Evolutionary conservation across 2,888 invertebrate genomes (phyloP).

Genomic region (Cheiracanthium punctorium): DNA sequence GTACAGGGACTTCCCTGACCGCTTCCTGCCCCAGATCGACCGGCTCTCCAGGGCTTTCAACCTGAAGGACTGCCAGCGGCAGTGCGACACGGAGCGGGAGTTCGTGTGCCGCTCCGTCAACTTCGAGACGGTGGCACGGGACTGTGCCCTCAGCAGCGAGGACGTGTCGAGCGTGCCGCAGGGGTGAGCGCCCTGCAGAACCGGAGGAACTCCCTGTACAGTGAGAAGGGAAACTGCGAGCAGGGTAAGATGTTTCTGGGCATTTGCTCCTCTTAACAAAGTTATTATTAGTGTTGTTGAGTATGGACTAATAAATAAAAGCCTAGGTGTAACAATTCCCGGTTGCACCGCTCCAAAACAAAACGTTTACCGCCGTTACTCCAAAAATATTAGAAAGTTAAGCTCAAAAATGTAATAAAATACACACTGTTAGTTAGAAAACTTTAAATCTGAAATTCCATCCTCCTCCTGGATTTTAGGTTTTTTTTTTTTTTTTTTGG

Average conservation of each 20-base stretch:
- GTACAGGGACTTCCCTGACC: slow-evolving; percentile 76
- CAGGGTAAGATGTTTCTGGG: slow-evolving; percentile 83
- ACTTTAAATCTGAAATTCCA: too few relatives aligned
- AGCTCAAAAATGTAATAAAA: too few relatives aligned
- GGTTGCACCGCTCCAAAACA: too few relatives aligned
- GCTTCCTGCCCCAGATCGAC: slow-evolving; percentile 76
- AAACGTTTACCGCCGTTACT: too few relatives aligned
- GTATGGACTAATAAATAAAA: too few relatives aligned
- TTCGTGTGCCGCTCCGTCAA: slow-evolving; percentile 76
- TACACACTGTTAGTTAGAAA: too few relatives aligned
- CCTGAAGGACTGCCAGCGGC: slow-evolving; percentile 76
- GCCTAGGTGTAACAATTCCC: too few relatives aligned
- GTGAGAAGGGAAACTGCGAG: slow-evolving; percentile 87
- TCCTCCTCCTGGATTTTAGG: too few relatives aligned
- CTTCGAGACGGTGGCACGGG: slow-evolving; percentile 73
- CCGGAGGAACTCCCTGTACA: slow-evolving; percentile 82
- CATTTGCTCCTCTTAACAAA: too few relatives aligned
- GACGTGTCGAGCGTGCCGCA: slow-evolving; percentile 77
- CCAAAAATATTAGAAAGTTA: too few relatives aligned
- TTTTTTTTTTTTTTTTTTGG: too few relatives aligned
- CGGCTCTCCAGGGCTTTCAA: slow-evolving; percentile 74
- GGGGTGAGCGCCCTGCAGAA: slow-evolving; percentile 81
- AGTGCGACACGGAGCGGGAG: slow-evolving; percentile 77
- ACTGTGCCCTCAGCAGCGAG: slow-evolving; percentile 87
- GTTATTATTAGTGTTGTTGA: too few relatives aligned